Base-by-base conservation (phyloP, 2,888 invertebrate genomes). In the Scaptomyza reducta region DNA sequence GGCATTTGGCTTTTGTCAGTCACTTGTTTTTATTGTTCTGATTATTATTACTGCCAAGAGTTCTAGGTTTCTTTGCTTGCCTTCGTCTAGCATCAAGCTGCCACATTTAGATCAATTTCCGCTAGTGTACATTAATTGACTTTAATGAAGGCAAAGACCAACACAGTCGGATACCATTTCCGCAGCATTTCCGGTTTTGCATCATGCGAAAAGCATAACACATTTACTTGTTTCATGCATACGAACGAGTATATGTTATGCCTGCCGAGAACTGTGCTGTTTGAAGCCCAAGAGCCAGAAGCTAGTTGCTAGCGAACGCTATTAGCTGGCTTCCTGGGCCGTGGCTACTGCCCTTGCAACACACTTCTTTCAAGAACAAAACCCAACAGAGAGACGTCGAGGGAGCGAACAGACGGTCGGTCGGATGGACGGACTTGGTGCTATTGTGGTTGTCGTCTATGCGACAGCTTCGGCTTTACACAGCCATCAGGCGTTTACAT, bases 61-160 rank as follows among this genome's bases (percentile, higher is more conserved):
- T 31, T 18, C 49, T 49, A 18, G n/a, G 13, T 13, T 5, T 9
- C 1, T 10, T 38, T 7, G 38, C 38, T 14, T 35, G 38, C 53
- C 13, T 41, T 10, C 10, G 18, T 40, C 44, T 45, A 13, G 9
- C 16, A 31, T 13, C 38, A 61, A 38, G 35, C 33, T 50, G 61
- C 27, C 53, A 58, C 66, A 70, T 66, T 74, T 67, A 35, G 53
- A 45, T 45, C 70, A 63, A 74, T 74, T 67, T 74, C 74, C 62
- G 54, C 31, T 44, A 58, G 67, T 76, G 73, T 83, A 87, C 83
- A 70, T 74, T 84, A 81, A 81, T 81, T 85, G 82, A 79, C 73
- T 79, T 70, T 64, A 51, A 47, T 49, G 62, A 51, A 53, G 51
- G 56, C 44, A 14, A 14, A 29, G 47, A 25, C 44, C 47, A 29